Evolutionary conservation across 2,888 invertebrate species (phyloP).

Genomic region (Shargacucullia verbasci): DNA sequence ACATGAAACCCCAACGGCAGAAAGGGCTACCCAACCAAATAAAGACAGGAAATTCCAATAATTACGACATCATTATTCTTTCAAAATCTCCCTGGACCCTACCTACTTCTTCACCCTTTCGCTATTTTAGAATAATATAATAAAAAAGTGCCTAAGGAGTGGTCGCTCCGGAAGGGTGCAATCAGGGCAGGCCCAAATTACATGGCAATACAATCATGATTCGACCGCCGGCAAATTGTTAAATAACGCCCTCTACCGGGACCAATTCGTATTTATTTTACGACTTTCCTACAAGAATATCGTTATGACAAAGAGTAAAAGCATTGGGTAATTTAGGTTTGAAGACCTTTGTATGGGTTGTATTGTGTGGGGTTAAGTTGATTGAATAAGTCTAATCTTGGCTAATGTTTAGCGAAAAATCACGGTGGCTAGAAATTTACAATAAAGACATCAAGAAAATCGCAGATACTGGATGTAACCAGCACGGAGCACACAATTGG

Average conservation of each 20-base stretch:
- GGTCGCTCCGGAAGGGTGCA: conserved; percentile 49
- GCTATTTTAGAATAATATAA: conserved; percentile 45
- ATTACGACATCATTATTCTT: conserved; percentile 21
- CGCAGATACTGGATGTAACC: too few relatives aligned
- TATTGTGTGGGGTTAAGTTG: conserved; percentile 6
- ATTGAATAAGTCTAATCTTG: neutral
- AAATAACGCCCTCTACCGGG: conserved; percentile 44
- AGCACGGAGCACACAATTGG: too few relatives aligned
- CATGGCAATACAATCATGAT: conserved; percentile 52
- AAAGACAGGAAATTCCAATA: conserved; percentile 4
- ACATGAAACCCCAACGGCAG: too few relatives aligned
- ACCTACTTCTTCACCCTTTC: conserved; percentile 26
- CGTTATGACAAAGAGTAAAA: conserved; percentile 44
- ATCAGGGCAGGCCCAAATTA: conserved; percentile 51
- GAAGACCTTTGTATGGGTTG: neutral
- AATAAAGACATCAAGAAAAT: too few relatives aligned
- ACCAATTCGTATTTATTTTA: conserved; percentile 55
- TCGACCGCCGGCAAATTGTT: conserved; percentile 45
- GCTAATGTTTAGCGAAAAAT: too few relatives aligned
- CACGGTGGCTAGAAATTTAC: too few relatives aligned
- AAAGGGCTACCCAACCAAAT: neutral
- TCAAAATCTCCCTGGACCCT: conserved; percentile 3
- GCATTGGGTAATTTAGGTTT: conserved; percentile 31
- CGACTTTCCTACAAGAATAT: conserved; percentile 40
- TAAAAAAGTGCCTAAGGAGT: conserved; percentile 30